Base-by-base conservation (phyloP, 2,888 invertebrate genomes). In the Coelinius sp. region DNA sequence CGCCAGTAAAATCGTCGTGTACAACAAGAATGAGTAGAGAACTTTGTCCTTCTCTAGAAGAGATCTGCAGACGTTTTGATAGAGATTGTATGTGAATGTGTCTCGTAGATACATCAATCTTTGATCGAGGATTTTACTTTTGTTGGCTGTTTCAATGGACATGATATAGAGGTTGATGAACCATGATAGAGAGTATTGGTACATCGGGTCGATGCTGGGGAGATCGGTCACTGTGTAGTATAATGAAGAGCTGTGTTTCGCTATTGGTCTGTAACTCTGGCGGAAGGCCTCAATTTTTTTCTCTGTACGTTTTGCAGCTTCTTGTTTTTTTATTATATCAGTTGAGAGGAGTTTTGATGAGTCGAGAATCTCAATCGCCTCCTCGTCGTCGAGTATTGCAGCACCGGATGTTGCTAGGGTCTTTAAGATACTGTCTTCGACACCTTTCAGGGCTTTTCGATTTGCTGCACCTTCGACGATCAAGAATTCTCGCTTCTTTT, bases 351-450 rank as follows among this genome's bases (percentile, higher is more conserved):
- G 87, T 88, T 97, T 97, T 0, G 97, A 96, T 2, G 94, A 94
- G 85, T 96, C 96, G 56, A 97, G 89, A 73, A 96, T 94, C 85
- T 94, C 91, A 78, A 97, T 96, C 2, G 97, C 97, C 2, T 91
- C 91, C 88, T 97, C 97, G 86, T 97, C 96, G 88, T 97, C 97
- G 74, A 97, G 89, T 83, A 97, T 96, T 85, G 96, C 95, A 1
- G 96, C 95, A 85, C 95, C 94, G 0, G 93, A 90, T 82, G 94
- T 92, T 52, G 95, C 93, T 68, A 97, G 88, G 0, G 96, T 97
- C 81, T 93, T 92, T 62, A 97, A 89, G 80, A 97, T 97, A 88
- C 94, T 94, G 84, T 97, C 95, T 88, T 97, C 97, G 24, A 95
- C 94, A 73, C 81, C 92, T 83, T 95, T 94, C 44, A 97, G 88